Base-by-base conservation (phyloP, 2,113 vertebrate genomes). In the Rhabdomys dilectus region DNA sequence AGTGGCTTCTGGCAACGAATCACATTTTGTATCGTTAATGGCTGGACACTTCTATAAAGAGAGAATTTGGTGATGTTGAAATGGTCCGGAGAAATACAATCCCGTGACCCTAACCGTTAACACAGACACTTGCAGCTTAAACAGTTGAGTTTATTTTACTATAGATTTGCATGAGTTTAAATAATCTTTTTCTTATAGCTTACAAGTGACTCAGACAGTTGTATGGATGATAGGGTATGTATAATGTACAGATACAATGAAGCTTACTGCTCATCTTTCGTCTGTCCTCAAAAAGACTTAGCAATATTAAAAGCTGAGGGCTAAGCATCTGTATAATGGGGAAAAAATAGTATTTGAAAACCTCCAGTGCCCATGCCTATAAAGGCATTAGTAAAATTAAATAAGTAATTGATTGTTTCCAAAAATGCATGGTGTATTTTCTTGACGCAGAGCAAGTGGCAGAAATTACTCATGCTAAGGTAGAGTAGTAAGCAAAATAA, bases 381-480 rank as follows among this genome's bases (percentile, higher is more conserved):
- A 0, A 88, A 86, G 21, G 92, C 62, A 68, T 95, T 76, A 94
- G 86, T 51, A 94, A 96, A 96, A 93, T 42, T 62, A 82, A 48
- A n/a, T 45, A 92, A 78, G 34, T 76, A 90, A 88, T 64, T 89
- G 93, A 92, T 91, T 68, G 75, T 92, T 97, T 93, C 60, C 15
- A 21, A 73, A 86, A 95, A 84, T 72, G 7, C 70, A 89, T 1
- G 2, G 10, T 87, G 11, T 19, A 48, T 82, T 93, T 76, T 39
- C 60, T 95, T 92, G 92, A 76, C 76, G 82, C n/a, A 58, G 78
- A 85, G 66, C 17, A 19, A 31, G 75, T 17, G 80, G 45, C 56
- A 94, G 93, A 97, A 92, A 94, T 89, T 92, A 91, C 75, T 95
- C 88, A 89, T 84, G 73, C 51, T 90, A 91, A 93, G 87, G 72